These are phyloP conservation scores for Phenacoccus solenopsis DNA, from an alignment of 1,140 invertebrate genomes.

Conservation along the genomic window DNA sequence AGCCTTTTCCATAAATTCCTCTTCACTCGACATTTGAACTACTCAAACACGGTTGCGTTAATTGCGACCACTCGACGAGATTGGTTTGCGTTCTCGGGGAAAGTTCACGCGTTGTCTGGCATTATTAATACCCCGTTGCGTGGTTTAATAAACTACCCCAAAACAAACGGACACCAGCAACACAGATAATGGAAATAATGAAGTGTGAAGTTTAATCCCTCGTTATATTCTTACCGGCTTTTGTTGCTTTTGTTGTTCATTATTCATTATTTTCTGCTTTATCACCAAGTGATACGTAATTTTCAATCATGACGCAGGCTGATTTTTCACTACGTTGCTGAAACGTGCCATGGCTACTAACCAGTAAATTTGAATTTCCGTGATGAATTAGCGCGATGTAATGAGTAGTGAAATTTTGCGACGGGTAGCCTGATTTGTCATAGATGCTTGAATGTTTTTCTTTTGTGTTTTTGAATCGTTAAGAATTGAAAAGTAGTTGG, in stretches of 20 bases:
- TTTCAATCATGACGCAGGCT: background rate
- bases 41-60: no score
- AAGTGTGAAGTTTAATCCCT: conserved; percentile 8
- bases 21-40: no score
- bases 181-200: conserved; percentile 13
- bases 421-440: no score
- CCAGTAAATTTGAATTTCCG: background rate
- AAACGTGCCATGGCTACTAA: background rate
- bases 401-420: background rate
- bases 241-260: conserved; percentile 7
- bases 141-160: background rate
- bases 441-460: no score
- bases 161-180: conserved; percentile 10
- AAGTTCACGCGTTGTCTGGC: background rate
- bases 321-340: background rate
- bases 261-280: conserved; percentile 15
- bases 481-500: no score
- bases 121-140: conserved; percentile 10
- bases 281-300: conserved; percentile 12
- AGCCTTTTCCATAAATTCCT: no score
- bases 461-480: no score
- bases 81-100: background rate
- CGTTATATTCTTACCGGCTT: background rate
- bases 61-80: background rate
- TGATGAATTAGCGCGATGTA: background rate